Evolutionary conservation across 2,888 invertebrate genomes (phyloP).

Genomic region (Diaphora mendica): DNA sequence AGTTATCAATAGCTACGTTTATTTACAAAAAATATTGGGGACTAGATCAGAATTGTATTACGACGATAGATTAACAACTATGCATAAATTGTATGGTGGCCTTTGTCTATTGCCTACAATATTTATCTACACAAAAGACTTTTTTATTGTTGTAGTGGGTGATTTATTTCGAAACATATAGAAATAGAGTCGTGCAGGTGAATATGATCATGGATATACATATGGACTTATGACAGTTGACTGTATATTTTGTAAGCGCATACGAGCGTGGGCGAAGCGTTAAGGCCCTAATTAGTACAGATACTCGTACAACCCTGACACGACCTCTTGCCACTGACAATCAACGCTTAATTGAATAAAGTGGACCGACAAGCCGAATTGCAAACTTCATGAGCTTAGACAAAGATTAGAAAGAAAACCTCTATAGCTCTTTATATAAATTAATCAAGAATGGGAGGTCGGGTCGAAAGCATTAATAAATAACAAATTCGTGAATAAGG

Average conservation of each 20-base stretch:
- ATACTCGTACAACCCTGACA: slow-evolving; percentile 78
- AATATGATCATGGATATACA: background rate
- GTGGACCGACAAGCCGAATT: slow-evolving; percentile 74
- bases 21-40: background rate
- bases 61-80: background rate
- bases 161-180: background rate
- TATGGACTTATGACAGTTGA: background rate
- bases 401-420: slow-evolving; percentile 33
- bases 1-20: background rate
- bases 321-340: slow-evolving; percentile 82
- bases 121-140: background rate
- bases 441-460: background rate
- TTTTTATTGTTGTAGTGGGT: background rate
- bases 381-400: slow-evolving; percentile 65
- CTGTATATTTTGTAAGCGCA: slow-evolving; percentile 57
- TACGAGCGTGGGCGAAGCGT: slow-evolving; percentile 78
- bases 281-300: slow-evolving; percentile 78
- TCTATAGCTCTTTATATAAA: slow-evolving; percentile 20
- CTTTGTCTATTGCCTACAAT: background rate
- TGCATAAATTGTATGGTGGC: background rate
- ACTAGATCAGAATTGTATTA: background rate
- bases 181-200: background rate
- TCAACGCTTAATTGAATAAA: slow-evolving; percentile 82
- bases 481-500: slow-evolving; percentile 5
- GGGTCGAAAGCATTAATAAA: background rate